These are phyloP conservation scores for Nannoperca australis DNA, from an alignment of 2,797 vertebrate genomes.

Conservation along the genomic window DNA sequence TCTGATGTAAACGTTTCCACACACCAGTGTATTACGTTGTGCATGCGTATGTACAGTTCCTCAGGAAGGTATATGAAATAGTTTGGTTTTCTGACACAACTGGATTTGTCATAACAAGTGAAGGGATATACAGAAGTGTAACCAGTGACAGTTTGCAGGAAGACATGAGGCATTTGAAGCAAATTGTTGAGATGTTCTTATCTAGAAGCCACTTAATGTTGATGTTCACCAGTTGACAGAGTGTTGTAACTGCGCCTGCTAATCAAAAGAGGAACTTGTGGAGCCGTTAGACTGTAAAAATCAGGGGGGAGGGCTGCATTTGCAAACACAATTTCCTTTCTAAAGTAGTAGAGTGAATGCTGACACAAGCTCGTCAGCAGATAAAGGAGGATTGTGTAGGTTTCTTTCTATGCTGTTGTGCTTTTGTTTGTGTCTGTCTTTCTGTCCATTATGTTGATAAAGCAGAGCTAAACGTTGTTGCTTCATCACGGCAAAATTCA, in stretches of 20 bases:
- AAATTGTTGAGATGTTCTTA: not conserved
- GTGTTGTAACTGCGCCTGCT: constrained; percentile 24
- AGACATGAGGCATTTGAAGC: not conserved
- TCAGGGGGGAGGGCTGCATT: constrained; percentile 45
- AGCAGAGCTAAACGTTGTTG: not conserved
- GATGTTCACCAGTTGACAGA: constrained; percentile 8
- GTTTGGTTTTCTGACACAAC: not conserved
- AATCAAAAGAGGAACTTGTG: constrained; percentile 76
- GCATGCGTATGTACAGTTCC: not conserved
- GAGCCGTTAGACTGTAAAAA: constrained; percentile 76
- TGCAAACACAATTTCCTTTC: constrained; percentile 56
- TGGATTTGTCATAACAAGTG: not conserved
- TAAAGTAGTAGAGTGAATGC: constrained; percentile 24
- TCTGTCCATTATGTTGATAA: not conserved
- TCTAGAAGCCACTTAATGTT: not conserved
- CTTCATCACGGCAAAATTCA: not conserved
- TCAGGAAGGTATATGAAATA: not conserved
- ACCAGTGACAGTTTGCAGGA: not conserved
- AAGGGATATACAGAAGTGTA: not conserved
- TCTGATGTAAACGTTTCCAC: not conserved
- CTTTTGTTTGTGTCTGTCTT: not conserved
- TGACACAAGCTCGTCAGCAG: constrained; percentile 4
- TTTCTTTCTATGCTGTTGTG: not conserved
- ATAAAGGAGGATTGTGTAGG: not conserved
- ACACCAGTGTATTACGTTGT: not conserved